Conservation (phyloP, 2,113 vertebrate genomes). For the Alexandromys fortis region DNA sequence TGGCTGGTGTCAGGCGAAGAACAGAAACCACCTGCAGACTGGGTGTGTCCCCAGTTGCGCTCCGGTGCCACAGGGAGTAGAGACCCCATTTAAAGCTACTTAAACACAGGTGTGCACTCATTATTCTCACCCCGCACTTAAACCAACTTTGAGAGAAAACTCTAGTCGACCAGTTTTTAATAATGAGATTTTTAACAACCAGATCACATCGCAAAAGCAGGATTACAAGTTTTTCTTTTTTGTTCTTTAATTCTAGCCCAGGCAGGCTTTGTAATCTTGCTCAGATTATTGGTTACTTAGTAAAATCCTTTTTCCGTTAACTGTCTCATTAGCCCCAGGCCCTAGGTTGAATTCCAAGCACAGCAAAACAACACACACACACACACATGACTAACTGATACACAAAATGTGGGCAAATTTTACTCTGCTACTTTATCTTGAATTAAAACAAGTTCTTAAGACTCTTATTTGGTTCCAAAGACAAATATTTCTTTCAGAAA, state of each 20-base stretch:
- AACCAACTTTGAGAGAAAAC: constrained; percentile 8
- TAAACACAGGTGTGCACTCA: not conserved
- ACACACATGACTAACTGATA: not conserved
- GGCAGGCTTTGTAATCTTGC: constrained; percentile 41
- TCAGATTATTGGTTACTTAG: constrained; percentile 12
- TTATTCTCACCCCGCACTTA: not conserved
- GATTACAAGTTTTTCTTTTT: not conserved
- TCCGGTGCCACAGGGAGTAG: fast-evolving
- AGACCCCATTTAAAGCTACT: not conserved
- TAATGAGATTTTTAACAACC: not conserved
- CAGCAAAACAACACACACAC: not conserved
- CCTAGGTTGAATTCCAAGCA: not conserved
- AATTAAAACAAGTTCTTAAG: constrained; percentile 22
- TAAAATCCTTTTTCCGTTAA: constrained; percentile 4
- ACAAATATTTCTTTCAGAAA: not conserved
- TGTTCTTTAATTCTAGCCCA: not conserved
- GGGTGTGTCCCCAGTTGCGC: not conserved
- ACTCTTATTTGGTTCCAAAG: not conserved
- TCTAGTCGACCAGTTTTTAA: not conserved
- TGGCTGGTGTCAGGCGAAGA: not conserved
- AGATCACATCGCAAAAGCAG: not conserved
- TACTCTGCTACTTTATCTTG: not conserved
- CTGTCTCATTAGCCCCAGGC: not conserved
- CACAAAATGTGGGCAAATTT: not conserved
- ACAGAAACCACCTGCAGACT: not conserved